Percentiles rank a stretch among this genome's conserved stretches.
Evolutionary conservation across 2,113 vertebrate genomes (phyloP).

Genomic region (Astur gentilis): DNA sequence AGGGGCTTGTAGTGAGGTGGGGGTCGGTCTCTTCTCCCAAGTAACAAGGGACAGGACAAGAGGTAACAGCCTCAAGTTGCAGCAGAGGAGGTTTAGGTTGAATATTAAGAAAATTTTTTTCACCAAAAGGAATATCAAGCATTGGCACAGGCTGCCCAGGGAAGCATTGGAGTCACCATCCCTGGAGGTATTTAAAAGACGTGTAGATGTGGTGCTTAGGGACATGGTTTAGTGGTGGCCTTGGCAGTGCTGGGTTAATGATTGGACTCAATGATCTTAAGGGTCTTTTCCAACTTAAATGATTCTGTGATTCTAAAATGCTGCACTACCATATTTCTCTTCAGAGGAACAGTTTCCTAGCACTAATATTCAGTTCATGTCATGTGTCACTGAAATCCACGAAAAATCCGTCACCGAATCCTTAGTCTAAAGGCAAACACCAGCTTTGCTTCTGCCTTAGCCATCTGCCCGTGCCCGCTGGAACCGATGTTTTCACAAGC

Average conservation of each 20-base stretch:
- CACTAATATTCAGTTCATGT: neutral
- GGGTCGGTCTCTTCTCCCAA: neutral
- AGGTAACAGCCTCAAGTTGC: neutral
- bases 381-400: neutral
- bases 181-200: neutral
- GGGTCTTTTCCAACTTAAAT: neutral
- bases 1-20: neutral
- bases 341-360: neutral
- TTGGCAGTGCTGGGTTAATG: neutral
- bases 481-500: neutral
- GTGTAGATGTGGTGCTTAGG: neutral
- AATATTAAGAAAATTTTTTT: neutral
- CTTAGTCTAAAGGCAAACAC: neutral
- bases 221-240: neutral
- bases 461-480: neutral
- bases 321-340: neutral
- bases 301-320: neutral
- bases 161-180: neutral
- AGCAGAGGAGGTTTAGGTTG: neutral
- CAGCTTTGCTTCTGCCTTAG: neutral
- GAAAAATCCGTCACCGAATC: neutral
- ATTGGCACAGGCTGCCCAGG: neutral
- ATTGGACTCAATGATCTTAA: neutral
- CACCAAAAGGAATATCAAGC: neutral
- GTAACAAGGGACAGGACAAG: accelerated